Evolutionary conservation across 2,888 invertebrate genomes (phyloP), one percentile per base, ranked within the genome.

Genomic region (Tillus elongatus): DNA sequence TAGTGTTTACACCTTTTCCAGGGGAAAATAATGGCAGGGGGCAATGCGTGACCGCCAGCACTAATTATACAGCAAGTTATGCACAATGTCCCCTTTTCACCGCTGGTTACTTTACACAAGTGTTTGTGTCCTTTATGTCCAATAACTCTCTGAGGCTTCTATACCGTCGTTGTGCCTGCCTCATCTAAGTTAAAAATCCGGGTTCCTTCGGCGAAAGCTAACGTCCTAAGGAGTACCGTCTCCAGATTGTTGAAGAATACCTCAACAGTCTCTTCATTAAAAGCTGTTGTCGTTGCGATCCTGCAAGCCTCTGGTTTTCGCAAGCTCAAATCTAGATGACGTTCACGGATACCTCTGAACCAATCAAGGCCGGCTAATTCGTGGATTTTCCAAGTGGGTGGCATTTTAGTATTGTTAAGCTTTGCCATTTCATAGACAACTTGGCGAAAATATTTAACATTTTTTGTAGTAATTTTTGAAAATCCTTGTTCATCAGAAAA

Each of bases 141-240:
- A 39, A 63, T 31, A n/a, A 62, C 51, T 43, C 52, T 57, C 6
- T 44, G 42, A 2, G 57, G 53, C 34, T 52, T 57, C 39, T 59
- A 57, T 1, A 59, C 59, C 3, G 57, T 63, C 14, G 53, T 57
- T 0, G 54, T 47, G 3, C 50, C 53, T 13, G 58, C 61, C 46
- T 61, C 57, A 39, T 59, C 58, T 15, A 57, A 27, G 45, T 61
- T 63, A 32, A 41, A 61, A 10, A 62, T 51, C 33, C 54, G 47
- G 3, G 50, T 53, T 13, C 52, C 52, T 45, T 53, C 45, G 4
- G 47, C 46, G 43, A 41, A 43, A 12, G 34, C 35, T 16, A 42
- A 40, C 15, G 36, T 34, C 40, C 49, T 36, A n/a, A 40, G 39
- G 24, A 49, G 36, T 32, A 51, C 43, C 13, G 40, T 39, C 45